These are phyloP conservation scores for Saccostrea echinata DNA, from an alignment of 1,140 invertebrate species.

Conservation along the genomic window DNA sequence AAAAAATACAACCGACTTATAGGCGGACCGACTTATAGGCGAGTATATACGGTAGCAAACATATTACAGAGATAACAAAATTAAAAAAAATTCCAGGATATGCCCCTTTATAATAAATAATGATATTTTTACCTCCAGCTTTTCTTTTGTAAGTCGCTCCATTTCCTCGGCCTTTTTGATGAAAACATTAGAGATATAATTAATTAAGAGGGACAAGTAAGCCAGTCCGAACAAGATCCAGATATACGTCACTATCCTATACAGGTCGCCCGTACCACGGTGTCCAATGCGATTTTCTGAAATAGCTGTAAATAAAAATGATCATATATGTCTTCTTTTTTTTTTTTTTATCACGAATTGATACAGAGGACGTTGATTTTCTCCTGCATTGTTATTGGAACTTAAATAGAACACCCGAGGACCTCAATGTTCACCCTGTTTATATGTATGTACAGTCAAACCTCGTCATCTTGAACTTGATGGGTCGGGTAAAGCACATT, in stretches of 20 bases:
- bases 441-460: background rate
- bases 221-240: constrained; percentile 75
- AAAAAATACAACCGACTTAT: no score
- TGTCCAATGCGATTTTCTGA: constrained; percentile 66
- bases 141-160: constrained; percentile 64
- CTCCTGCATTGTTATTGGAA: background rate
- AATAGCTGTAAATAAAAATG: constrained; percentile 66
- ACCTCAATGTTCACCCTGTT: background rate
- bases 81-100: no score
- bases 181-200: constrained; percentile 71
- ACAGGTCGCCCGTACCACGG: constrained; percentile 62
- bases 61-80: no score
- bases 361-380: background rate
- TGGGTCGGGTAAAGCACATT: no score
- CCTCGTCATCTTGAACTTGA: no score
- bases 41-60: no score
- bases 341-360: background rate
- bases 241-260: constrained; percentile 69
- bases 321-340: no score
- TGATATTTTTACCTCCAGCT: constrained; percentile 72
- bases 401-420: background rate
- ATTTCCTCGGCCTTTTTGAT: constrained; percentile 69
- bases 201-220: constrained; percentile 72
- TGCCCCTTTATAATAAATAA: no score
- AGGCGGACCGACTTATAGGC: no score